Conservation (phyloP, 2,888 invertebrate genomes). For the Formica aserva region DNA sequence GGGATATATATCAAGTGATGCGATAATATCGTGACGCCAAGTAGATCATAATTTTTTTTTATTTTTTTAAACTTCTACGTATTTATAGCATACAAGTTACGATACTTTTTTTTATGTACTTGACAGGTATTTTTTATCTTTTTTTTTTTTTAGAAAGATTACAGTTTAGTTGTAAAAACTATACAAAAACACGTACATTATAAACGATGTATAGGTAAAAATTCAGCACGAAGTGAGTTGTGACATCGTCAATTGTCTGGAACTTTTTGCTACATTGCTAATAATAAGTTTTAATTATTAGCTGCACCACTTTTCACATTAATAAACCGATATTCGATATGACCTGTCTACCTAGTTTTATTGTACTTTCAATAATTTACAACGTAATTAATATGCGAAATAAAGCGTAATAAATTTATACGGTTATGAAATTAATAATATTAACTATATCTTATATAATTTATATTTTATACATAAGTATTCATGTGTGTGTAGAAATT, state of each 20-base stretch:
- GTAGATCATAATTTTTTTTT: background rate
- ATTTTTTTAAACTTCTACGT: background rate
- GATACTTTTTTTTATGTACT: background rate
- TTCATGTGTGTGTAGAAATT: background rate
- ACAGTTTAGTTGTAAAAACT: background rate
- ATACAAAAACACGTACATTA: background rate
- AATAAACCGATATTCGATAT: constrained; percentile 24
- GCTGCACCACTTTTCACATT: background rate
- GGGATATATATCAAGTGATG: background rate
- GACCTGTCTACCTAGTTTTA: background rate
- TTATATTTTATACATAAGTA: background rate
- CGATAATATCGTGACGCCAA: background rate
- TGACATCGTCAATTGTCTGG: background rate
- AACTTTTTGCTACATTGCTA: background rate
- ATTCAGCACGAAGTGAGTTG: background rate
- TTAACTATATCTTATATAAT: background rate
- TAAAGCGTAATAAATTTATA: background rate
- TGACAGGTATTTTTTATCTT: background rate
- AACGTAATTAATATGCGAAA: background rate
- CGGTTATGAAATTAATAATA: background rate
- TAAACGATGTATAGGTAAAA: background rate
- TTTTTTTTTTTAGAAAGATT: background rate
- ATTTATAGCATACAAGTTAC: background rate
- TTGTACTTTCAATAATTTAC: background rate
- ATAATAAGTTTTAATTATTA: constrained; percentile 30